Percentiles rank a stretch among this genome's conserved stretches.
Evolutionary conservation across 2,113 vertebrate genomes (phyloP).

Genomic region (Paradoxurus hermaphroditus): DNA sequence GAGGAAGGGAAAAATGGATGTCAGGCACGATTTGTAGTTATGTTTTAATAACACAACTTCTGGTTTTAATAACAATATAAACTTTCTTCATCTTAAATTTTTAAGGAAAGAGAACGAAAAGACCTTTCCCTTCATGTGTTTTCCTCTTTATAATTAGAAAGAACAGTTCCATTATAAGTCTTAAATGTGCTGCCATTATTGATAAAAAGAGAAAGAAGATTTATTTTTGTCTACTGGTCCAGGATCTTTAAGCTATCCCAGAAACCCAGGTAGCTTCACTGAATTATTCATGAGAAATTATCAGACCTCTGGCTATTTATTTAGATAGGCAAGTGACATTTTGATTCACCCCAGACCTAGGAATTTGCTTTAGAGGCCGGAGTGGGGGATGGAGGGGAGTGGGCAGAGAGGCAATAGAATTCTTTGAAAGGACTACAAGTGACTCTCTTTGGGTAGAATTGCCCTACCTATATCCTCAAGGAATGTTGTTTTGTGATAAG

Average conservation of each 20-base stretch:
- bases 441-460: neutral
- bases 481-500: neutral
- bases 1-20: neutral
- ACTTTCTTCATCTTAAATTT: neutral
- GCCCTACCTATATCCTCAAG: neutral
- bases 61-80: neutral
- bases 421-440: neutral
- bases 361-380: neutral
- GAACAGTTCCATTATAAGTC: neutral
- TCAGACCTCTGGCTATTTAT: neutral
- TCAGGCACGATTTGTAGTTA: neutral
- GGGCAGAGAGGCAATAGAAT: neutral
- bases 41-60: too few relatives aligned
- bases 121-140: neutral
- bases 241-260: conserved; percentile 12
- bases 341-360: neutral
- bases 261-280: neutral
- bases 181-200: neutral
- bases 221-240: neutral
- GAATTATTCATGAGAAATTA: conserved; percentile 9
- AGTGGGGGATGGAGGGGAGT: too few relatives aligned
- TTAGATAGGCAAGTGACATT: neutral
- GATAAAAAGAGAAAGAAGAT: conserved; percentile 1
- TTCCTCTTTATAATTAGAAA: neutral
- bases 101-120: neutral